Base-by-base conservation (phyloP, 2,797 vertebrate species). In the Tympanoctomys barrerae region DNA sequence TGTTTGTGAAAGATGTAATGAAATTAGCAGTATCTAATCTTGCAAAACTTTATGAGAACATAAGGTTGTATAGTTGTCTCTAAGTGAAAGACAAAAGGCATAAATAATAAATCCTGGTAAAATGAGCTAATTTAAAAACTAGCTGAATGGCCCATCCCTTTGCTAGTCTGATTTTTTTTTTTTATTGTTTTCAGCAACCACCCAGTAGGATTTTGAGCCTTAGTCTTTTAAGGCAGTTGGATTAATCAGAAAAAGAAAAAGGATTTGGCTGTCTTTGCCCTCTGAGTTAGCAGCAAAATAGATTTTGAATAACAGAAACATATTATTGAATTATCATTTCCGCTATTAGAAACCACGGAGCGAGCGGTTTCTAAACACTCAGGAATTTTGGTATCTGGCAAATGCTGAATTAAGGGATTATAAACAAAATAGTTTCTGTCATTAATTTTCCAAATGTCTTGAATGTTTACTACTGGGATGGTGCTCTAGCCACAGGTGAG, bases 121-220 rank as follows among this genome's bases (percentile, higher is more conserved):
- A 91, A 68, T 77, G 14, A 70, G 13, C 28, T 61, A 77, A 93
- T 52, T 64, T 82, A n/a, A 61, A 94, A 96, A 91, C 54, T 61
- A 33, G 7, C 33, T 66, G 12, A 33, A 33, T 78, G 61, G 49
- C 21, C 87, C 89, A 61, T 87, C 2, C 12, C 52, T 85, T 88
- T 90, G 36, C 31, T 62, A 59, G 46, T 66, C 1, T 9, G 61
- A 88, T 28, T 0, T 85, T 81, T 84, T n/a, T n/a, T 91, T 84
- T 91, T 85, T 24, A 64, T 62, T 85, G 9, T 81, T 90, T 87
- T 89, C 14, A 79, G 77, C 31, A 75, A 36, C 7, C 77, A 61
- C 19, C 10, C 22, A 81, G 6, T 46, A 81, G 36, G 8, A 46
- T 94, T 90, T 81, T 95, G 19, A 92, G 81, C 9, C 64, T 59